Base-by-base conservation (phyloP, 2,113 vertebrate genomes). In the Lycaon pictus region DNA sequence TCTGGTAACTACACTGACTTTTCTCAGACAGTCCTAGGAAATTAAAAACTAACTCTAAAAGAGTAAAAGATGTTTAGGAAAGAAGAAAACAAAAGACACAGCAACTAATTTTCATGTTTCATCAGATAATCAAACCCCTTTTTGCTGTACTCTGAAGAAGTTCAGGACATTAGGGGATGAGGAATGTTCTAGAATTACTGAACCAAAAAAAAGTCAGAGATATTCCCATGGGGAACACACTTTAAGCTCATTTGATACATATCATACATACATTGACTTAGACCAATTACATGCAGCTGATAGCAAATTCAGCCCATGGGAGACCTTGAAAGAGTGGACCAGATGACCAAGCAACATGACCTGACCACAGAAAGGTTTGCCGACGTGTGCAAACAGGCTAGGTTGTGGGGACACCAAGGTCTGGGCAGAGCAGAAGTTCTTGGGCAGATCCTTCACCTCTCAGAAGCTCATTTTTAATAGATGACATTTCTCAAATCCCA, bases 21-120 rank as follows among this genome's bases (percentile, higher is more conserved):
- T 97, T 93, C 65, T 95, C 90, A 90, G 83, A 88, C 53, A 81
- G 74, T 29, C 27, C 63, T 89, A 37, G 35, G 23, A 96, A 94
- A 86, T 86, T 72, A 90, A 94, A 96, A 96, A 81, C 84, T 83
- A 92, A 88, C 25, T 95, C 58, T 62, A 63, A 82, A 81, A 93
- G 29, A 87, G 82, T 63, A 88, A 90, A 62, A 87, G 32, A 55
- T 5, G 1, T 87, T 51, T 82, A 48, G 58, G 37, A 55, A 88
- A n/a, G 67, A 82, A 71, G 32, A 81, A 80, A 94, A 86, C 17
- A 81, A 86, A 88, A 67, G 84, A 53, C 37, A 74, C 0, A 2
- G 11, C 93, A n/a, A 67, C 86, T 91, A 83, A 53, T 96, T 97
- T 98, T 97, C 25, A 56, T 96, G 95, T 98, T 97, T 96, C 55